phyloP scores from a whole-genome alignment of 2,797 vertebrate species.

The Sebastes matsubarae region DNA sequence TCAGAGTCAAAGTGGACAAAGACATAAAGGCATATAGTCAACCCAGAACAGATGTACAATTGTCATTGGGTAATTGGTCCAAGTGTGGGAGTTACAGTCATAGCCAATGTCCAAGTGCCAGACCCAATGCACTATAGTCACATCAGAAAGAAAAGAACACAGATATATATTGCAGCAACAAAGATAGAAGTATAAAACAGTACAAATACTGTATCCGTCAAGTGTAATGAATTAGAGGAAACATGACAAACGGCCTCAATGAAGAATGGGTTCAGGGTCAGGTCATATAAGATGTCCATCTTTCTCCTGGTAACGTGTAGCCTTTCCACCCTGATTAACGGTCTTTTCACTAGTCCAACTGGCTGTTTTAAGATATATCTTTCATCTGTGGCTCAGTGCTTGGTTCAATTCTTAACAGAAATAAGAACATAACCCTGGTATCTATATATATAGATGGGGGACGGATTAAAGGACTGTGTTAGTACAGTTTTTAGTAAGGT shows the following conservation, averaged over 20 bases:
- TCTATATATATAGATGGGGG: neutral
- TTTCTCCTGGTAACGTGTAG: too few relatives aligned
- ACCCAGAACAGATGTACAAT: neutral
- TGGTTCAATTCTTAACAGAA: neutral
- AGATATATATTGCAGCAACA: neutral
- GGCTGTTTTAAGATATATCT: neutral
- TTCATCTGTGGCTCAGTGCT: neutral
- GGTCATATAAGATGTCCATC: neutral
- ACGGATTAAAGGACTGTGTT: neutral
- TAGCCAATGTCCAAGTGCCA: neutral
- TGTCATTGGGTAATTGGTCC: neutral
- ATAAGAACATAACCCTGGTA: neutral
- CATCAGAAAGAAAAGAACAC: neutral
- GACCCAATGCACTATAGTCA: neutral
- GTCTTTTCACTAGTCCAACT: neutral
- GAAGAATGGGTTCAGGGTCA: neutral
- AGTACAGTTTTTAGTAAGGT: fast-evolving
- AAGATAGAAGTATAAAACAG: neutral
- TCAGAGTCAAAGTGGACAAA: neutral
- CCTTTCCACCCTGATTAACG: neutral
- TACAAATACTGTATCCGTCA: neutral
- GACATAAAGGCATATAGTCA: neutral
- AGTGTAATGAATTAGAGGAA: too few relatives aligned
- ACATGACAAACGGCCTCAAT: neutral
- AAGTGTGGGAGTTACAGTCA: neutral